A percentile compares a stretch with the other conserved stretches of the same genome.
phyloP scores from a whole-genome alignment of 2,888 invertebrate genomes.

The Caenorhabditis imperialis region DNA sequence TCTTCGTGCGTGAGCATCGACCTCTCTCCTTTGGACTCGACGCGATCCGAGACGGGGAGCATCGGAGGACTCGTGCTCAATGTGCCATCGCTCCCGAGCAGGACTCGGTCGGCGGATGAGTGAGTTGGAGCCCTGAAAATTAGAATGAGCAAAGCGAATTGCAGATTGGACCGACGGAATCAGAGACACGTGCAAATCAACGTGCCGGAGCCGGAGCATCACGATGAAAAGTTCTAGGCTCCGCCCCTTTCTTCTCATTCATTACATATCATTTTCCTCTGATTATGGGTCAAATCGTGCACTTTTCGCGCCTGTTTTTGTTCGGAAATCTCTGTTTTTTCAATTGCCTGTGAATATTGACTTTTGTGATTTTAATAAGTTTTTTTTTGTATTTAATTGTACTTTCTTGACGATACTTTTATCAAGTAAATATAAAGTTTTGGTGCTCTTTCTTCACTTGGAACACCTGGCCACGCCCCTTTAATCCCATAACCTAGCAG shows the following conservation, averaged over 20 bases:
- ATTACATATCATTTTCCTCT: constrained; percentile 5
- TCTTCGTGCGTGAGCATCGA: constrained; percentile 48
- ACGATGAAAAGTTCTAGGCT: constrained; percentile 38
- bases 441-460: no score
- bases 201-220: constrained; percentile 35
- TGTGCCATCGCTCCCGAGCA: constrained; percentile 15
- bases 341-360: no score
- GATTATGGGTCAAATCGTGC: no score
- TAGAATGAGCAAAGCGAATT: not conserved
- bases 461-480: no score
- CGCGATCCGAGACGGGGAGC: constrained; percentile 31
- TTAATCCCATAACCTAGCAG: no score
- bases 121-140: constrained; percentile 2
- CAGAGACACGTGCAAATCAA: constrained; percentile 36
- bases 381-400: no score
- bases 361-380: no score
- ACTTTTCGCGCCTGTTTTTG: not conserved
- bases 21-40: constrained; percentile 18
- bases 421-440: no score
- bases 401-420: no score
- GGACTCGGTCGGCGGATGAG: constrained; percentile 30
- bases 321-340: constrained; percentile 13
- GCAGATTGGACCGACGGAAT: constrained; percentile 14
- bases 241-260: constrained; percentile 4
- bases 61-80: constrained; percentile 29